Percentiles rank a stretch among this genome's conserved stretches.
Evolutionary conservation across 2,113 vertebrate genomes (phyloP).

Genomic region (Chaenogobius annularis): DNA sequence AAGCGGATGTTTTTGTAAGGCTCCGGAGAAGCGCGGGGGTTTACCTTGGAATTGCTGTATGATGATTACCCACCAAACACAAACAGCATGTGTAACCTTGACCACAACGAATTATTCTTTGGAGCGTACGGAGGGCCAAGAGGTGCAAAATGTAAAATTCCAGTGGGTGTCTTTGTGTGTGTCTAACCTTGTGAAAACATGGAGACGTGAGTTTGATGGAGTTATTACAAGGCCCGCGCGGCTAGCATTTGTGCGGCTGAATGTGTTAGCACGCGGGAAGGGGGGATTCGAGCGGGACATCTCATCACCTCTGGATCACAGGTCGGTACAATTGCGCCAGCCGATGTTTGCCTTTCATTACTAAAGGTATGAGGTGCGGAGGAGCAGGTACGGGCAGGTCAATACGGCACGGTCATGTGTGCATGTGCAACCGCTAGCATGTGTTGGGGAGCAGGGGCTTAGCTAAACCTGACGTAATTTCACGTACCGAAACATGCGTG

Average conservation of each 20-base stretch:
- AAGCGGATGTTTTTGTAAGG: slow-evolving; percentile 76
- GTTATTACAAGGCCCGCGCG: slow-evolving; percentile 70
- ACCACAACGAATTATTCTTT: slow-evolving; percentile 58
- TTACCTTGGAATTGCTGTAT: slow-evolving; percentile 63
- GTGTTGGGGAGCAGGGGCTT: not conserved
- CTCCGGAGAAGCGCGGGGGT: slow-evolving; percentile 51
- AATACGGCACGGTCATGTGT: not conserved
- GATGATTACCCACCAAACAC: slow-evolving; percentile 73
- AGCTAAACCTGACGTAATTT: not conserved
- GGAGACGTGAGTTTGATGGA: slow-evolving; percentile 77
- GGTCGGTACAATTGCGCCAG: slow-evolving; percentile 71
- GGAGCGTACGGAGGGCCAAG: slow-evolving; percentile 56
- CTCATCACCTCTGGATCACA: slow-evolving; percentile 64
- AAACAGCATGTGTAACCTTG: slow-evolving; percentile 73
- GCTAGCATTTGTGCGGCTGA: slow-evolving; percentile 69
- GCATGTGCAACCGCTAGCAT: not conserved
- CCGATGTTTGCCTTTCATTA: slow-evolving; percentile 81
- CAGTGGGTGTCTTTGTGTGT: slow-evolving; percentile 73
- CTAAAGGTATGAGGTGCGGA: slow-evolving; percentile 60
- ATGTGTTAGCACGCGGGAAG: slow-evolving; percentile 66
- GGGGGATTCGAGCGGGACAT: slow-evolving; percentile 62
- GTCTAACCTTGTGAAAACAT: slow-evolving; percentile 78
- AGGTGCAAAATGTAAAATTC: slow-evolving; percentile 73
- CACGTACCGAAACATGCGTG: not conserved
- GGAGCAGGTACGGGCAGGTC: not conserved